Conservation (phyloP, 2,888 invertebrate genomes). For the Subacronicta megacephala region DNA sequence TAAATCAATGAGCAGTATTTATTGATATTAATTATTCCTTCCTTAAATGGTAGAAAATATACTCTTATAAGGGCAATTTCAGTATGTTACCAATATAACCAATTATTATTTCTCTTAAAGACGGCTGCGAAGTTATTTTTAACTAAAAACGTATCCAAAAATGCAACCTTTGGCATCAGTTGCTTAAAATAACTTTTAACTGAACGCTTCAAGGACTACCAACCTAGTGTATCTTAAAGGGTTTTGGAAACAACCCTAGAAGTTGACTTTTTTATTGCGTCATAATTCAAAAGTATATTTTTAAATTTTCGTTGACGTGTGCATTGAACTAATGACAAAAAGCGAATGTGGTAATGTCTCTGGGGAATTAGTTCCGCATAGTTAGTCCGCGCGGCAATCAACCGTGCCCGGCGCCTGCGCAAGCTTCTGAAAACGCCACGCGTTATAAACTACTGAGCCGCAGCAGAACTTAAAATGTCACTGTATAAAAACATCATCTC, state of each 20-base stretch:
- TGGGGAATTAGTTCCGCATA: conserved; percentile 85
- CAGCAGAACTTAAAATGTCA: neutral
- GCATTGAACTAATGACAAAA: conserved; percentile 72
- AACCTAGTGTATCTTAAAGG: conserved; percentile 48
- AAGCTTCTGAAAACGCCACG: conserved; percentile 40
- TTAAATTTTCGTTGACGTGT: conserved; percentile 67
- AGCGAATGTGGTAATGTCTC: conserved; percentile 70
- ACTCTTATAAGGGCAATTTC: too few species aligned
- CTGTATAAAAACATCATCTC: neutral
- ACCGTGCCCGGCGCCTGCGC: conserved; percentile 74
- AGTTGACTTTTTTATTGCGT: conserved; percentile 33
- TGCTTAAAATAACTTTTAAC: conserved; percentile 10
- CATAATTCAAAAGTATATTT: conserved; percentile 64
- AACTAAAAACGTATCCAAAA: neutral
- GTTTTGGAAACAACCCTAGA: conserved; percentile 27
- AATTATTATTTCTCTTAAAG: neutral
- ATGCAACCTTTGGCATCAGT: conserved; percentile 6
- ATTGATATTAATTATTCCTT: too few species aligned
- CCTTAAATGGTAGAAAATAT: too few species aligned
- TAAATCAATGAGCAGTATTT: too few species aligned
- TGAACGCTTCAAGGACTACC: conserved; percentile 34
- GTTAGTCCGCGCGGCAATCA: conserved; percentile 77
- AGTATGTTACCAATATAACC: too few species aligned
- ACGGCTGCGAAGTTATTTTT: conserved; percentile 1
- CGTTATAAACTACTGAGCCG: conserved; percentile 4